Conservation (phyloP, 2,888 invertebrate species). For the Lamellibrachia satsuma region DNA sequence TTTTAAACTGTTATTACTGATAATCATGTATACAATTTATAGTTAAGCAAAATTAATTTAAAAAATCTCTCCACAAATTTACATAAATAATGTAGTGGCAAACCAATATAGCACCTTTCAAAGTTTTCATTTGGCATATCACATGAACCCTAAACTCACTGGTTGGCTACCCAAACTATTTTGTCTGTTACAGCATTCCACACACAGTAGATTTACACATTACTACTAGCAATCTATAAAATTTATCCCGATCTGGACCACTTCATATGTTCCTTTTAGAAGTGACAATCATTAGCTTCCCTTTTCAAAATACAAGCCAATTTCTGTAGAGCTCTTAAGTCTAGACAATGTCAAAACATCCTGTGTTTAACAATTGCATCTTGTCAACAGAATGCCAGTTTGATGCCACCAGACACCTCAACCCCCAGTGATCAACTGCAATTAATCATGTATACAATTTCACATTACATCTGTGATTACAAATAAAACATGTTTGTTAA, state of each 20-base stretch:
- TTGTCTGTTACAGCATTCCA: background rate
- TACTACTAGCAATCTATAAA: background rate
- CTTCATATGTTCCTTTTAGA: background rate
- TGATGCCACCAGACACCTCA: background rate
- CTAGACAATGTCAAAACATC: conserved; percentile 5
- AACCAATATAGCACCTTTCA: too few relatives aligned
- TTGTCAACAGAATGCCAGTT: background rate
- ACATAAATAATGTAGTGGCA: too few relatives aligned
- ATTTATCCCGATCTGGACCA: background rate
- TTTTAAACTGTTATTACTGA: background rate
- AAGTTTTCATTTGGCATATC: background rate
- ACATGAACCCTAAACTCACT: background rate
- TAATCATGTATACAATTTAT: background rate
- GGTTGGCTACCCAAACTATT: background rate
- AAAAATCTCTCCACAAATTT: too few relatives aligned
- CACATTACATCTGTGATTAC: conserved; percentile 1
- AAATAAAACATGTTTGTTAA: background rate
- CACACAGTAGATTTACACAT: background rate
- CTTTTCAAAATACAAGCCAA: background rate
- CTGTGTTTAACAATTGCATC: conserved; percentile 4
- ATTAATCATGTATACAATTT: background rate
- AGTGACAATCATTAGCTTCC: background rate
- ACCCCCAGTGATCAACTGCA: background rate
- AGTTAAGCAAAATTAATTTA: background rate
- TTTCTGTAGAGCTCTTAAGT: background rate